These are phyloP conservation scores for Astreopora myriophthalma DNA, from an alignment of 64 coral and sea anemone species.

Conservation along the genomic window DNA sequence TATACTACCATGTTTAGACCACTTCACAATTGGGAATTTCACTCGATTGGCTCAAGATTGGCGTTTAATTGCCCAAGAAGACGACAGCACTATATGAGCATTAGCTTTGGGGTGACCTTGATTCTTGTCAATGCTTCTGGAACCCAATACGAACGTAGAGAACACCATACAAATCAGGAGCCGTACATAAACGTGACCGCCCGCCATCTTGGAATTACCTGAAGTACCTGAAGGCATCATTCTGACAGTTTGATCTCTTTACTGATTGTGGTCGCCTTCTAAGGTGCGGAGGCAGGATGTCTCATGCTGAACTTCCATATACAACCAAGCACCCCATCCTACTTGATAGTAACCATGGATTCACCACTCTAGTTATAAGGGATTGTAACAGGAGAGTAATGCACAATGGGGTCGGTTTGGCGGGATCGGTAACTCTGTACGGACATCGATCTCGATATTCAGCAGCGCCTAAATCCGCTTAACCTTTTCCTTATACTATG, in stretches of 20 bases:
- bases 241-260: no score
- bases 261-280: neutral
- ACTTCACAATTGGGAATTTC: slow-evolving; percentile 9
- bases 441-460: no score
- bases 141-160: no score
- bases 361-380: neutral
- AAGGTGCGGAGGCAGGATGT: neutral
- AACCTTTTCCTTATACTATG: no score
- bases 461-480: no score
- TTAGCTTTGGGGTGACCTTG: neutral
- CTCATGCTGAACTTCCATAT: neutral
- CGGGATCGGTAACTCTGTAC: no score
- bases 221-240: no score
- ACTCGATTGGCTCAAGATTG: neutral
- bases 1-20: slow-evolving; percentile 19
- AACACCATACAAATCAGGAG: no score
- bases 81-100: neutral
- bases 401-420: no score
- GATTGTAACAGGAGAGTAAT: neutral
- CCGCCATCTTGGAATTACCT: no score
- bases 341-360: neutral
- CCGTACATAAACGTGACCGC: no score
- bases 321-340: neutral
- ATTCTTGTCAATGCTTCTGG: neutral
- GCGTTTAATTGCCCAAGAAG: neutral